Conservation (phyloP, 2,797 vertebrate species). For the Lepidocolaptes lacrymiger region DNA sequence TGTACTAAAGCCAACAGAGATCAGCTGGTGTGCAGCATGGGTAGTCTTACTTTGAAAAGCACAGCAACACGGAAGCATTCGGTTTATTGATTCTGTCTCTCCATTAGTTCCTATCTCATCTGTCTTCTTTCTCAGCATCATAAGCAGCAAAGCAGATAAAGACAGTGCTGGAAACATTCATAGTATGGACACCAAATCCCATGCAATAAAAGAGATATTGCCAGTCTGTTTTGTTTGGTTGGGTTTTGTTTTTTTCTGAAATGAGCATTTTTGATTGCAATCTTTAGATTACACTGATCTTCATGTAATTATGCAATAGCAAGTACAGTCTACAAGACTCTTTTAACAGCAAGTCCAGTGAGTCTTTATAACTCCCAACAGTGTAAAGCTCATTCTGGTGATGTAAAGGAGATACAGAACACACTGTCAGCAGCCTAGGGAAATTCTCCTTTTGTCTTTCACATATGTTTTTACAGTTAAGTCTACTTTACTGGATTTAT, state of each 20-base stretch:
- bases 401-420: neutral
- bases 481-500: neutral
- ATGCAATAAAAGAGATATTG: neutral
- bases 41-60: neutral
- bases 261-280: neutral
- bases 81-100: neutral
- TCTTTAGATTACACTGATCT: neutral
- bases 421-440: neutral
- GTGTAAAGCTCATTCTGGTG: neutral
- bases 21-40: fast-evolving
- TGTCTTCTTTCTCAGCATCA: neutral
- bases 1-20: neutral
- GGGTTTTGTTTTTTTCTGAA: neutral
- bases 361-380: neutral
- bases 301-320: neutral
- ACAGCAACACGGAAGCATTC: neutral
- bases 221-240: neutral
- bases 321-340: neutral
- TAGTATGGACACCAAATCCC: neutral
- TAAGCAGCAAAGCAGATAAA: neutral
- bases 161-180: neutral
- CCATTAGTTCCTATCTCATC: neutral
- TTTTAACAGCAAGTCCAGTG: neutral
- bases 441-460: neutral
- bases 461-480: neutral